Conservation (phyloP, 2,888 invertebrate genomes). For the Lycocerus yunnanus region DNA sequence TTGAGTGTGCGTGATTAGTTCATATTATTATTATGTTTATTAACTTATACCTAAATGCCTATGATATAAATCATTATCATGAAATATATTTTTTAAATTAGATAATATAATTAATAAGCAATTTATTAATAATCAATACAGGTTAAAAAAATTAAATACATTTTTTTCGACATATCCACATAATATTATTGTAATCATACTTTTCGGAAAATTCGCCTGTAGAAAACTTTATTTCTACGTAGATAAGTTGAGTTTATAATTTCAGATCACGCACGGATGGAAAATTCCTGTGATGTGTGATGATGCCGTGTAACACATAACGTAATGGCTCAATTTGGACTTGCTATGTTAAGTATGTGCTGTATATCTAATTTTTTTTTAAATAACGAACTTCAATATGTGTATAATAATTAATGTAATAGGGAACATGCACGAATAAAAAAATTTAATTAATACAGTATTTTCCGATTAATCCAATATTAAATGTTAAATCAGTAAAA, state of each 20-base stretch:
- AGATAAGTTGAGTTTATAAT: not conserved
- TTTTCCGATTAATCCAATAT: too few relatives aligned
- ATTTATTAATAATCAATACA: not conserved
- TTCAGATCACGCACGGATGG: not conserved
- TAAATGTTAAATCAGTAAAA: too few relatives aligned
- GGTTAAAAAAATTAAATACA: not conserved
- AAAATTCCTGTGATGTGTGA: not conserved
- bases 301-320: not conserved
- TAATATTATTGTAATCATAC: too few relatives aligned
- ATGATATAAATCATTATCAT: not conserved
- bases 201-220: not conserved
- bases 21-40: not conserved
- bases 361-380: not conserved
- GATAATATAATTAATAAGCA: not conserved
- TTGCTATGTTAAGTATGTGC: not conserved
- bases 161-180: not conserved
- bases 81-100: not conserved
- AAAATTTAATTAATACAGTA: too few relatives aligned
- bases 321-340: not conserved
- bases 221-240: not conserved
- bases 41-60: not conserved
- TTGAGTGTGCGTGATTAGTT: not conserved
- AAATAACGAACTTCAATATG: not conserved
- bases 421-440: too few relatives aligned
- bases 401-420: not conserved